Conservation (phyloP, 2,113 vertebrate genomes). For the Protomyctophum bolini region DNA sequence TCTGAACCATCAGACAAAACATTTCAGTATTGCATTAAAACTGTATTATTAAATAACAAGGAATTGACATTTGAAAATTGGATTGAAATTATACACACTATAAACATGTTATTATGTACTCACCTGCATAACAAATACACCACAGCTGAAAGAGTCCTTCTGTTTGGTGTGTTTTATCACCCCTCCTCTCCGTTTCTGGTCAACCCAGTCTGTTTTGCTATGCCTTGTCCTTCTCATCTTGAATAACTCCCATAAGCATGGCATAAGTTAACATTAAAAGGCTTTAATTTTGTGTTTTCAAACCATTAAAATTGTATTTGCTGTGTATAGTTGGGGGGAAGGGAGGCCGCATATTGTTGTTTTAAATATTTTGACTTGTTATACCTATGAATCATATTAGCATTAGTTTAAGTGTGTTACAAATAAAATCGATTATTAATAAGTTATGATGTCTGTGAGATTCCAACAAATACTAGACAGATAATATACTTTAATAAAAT, state of each 20-base stretch:
- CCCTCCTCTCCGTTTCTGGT: not conserved
- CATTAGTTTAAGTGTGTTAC: no score
- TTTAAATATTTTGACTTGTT: no score
- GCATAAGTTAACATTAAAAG: not conserved
- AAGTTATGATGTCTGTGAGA: no score
- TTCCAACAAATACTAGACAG: no score
- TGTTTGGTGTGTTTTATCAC: not conserved
- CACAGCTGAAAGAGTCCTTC: slow-evolving; percentile 11
- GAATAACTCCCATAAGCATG: not conserved
- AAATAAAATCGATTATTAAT: no score
- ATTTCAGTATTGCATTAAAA: not conserved
- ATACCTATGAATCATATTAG: no score
- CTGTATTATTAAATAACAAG: not conserved
- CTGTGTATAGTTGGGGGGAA: no score
- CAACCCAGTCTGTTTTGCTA: not conserved
- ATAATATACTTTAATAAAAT: not conserved
- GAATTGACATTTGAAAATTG: not conserved
- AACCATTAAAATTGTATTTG: no score
- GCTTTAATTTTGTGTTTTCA: no score
- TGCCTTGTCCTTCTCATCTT: not conserved
- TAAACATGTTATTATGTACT: not conserved
- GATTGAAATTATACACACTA: not conserved
- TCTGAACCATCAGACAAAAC: not conserved
- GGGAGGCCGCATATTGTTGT: no score
- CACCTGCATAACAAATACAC: slow-evolving; percentile 10